Base-by-base conservation (phyloP, 2,113 vertebrate species). In the Morone saxatilis region DNA sequence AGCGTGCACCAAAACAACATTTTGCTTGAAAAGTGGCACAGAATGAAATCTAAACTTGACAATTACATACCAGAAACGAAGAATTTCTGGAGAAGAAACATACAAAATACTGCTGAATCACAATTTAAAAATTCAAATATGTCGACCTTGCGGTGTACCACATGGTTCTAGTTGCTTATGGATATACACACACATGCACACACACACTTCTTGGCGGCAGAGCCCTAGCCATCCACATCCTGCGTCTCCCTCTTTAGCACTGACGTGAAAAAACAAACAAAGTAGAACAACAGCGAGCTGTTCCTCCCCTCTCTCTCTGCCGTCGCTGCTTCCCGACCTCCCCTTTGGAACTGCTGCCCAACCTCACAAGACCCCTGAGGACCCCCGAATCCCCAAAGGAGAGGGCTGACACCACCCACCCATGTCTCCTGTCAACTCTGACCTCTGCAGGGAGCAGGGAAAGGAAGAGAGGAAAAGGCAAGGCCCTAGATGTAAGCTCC, bases 401-500 rank as follows among this genome's bases (percentile, higher is more conserved):
- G 50, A 77, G 45, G 40, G 40, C 77, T 74, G 80, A 91, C 90
- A 91, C 88, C 86, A 84, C 62, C 87, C 86, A 86, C 79, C 90
- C 90, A 83, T 91, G 89, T 90, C 92, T 91, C 81, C 89, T 84
- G 75, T 92, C 90, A 93, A 90, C 92, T 91, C 41, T 91, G 89
- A 94, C 92, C 92, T 88, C 88, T 66, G 25, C 63, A 79, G 75
- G n/a, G 53, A 78, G 31, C 56, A 63, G 61, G 68, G 83, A 51
- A 50, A 47, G 71, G 47, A 66, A 83, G 66, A 73, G 74, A 76
- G 77, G 66, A 78, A 86, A 81, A 71, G 56, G 54, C 77, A 69
- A 63, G 65, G 72, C 61, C 67, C 51, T 6, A 53, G 53, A 89
- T 87, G 80, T 79, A 75, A 68, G 74, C 53, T 54, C 38, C 19